These are phyloP conservation scores for Oenanthe oenanthe DNA, from an alignment of 2,113 vertebrate genomes.

Conservation along the genomic window DNA sequence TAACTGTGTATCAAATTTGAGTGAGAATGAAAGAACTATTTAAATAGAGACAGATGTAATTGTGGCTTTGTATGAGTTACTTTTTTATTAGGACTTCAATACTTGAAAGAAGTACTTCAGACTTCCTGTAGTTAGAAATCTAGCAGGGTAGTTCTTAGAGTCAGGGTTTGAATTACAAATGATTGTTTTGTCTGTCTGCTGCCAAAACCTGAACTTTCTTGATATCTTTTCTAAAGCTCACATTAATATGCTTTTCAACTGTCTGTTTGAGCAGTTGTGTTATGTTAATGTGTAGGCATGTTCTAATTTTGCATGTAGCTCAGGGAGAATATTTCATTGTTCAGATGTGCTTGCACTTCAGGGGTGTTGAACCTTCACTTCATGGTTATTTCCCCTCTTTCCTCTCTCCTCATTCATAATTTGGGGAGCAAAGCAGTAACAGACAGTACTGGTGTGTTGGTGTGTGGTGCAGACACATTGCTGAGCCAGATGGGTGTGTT, in stretches of 20 bases:
- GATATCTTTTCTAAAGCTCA: conserved; percentile 11
- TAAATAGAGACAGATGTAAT: background rate
- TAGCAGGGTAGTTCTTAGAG: background rate
- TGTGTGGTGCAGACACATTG: rapidly evolving
- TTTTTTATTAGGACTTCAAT: background rate
- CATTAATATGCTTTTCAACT: conserved; percentile 17
- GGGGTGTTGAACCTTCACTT: background rate
- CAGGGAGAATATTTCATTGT: background rate
- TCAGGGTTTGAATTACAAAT: conserved; percentile 22
- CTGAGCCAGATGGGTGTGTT: background rate
- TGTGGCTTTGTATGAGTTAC: background rate
- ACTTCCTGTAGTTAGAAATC: background rate
- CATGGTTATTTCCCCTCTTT: background rate
- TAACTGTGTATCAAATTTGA: background rate
- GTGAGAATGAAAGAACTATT: background rate
- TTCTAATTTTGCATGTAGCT: conserved; percentile 43
- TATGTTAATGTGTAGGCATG: conserved; percentile 36
- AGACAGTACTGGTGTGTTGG: background rate
- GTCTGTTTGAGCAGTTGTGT: conserved; percentile 28
- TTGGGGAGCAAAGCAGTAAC: background rate
- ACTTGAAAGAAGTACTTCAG: background rate
- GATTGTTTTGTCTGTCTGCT: conserved; percentile 44
- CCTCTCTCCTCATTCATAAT: background rate
- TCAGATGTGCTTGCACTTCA: background rate
- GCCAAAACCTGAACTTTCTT: conserved; percentile 31